These are phyloP conservation scores for Agrochola lychnidis DNA, from an alignment of 2,888 invertebrate genomes.

Conservation along the genomic window DNA sequence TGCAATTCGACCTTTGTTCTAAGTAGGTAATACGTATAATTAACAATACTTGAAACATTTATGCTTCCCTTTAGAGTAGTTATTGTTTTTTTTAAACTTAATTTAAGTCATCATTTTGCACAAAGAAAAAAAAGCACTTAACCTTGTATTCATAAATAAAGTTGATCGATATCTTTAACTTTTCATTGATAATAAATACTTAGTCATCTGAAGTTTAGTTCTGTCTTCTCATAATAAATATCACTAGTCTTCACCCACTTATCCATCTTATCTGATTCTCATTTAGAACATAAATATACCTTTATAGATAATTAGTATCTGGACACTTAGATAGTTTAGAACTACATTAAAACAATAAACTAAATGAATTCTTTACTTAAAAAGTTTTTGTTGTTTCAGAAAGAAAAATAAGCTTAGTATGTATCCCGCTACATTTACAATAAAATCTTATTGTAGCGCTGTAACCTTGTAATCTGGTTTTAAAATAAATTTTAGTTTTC, in stretches of 20 bases:
- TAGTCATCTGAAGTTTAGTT: neutral
- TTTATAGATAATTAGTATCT: neutral
- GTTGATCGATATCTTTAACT: neutral
- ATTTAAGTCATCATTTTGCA: neutral
- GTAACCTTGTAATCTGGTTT: slow-evolving; percentile 1
- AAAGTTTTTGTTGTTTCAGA: slow-evolving; percentile 5
- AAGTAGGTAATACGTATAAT: neutral
- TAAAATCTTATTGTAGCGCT: neutral
- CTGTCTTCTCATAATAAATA: neutral
- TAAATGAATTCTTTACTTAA: neutral
- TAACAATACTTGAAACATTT: neutral
- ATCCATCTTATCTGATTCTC: neutral
- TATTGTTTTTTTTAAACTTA: neutral
- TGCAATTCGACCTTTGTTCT: slow-evolving; percentile 6
- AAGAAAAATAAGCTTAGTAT: neutral
- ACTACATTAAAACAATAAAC: neutral
- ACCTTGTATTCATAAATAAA: neutral
- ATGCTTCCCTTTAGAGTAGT: no score
- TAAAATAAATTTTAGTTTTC: neutral
- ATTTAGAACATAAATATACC: no score
- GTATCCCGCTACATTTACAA: neutral
- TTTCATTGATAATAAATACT: neutral
- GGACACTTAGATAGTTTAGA: neutral
- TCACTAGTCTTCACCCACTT: neutral
- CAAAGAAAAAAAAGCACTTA: neutral